Percentiles rank a stretch among this genome's conserved stretches.
These are phyloP conservation scores for Tetramorium alpestre DNA, from an alignment of 1,140 invertebrate genomes.

Conservation along the genomic window DNA sequence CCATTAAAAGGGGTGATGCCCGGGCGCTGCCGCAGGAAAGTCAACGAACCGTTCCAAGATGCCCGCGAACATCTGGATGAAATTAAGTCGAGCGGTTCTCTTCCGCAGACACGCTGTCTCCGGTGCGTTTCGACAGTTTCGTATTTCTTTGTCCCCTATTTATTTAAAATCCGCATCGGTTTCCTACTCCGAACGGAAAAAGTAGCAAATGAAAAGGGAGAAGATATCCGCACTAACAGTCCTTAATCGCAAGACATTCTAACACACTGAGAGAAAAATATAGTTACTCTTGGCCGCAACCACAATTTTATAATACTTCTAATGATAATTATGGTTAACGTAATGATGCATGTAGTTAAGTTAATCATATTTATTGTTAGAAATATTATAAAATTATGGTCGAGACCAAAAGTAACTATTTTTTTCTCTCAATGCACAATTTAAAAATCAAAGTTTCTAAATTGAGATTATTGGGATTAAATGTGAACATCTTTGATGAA, in stretches of 20 bases:
- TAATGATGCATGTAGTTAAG: no score
- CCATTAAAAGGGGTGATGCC: conserved; percentile 64
- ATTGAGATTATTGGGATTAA: not conserved
- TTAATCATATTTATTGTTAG: no score
- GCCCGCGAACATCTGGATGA: conserved; percentile 72
- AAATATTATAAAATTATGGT: no score
- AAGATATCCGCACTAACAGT: not conserved
- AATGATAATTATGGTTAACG: no score
- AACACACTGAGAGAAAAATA: not conserved
- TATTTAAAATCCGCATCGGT: conserved; percentile 30
- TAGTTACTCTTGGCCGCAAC: no score
- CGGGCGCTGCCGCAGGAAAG: conserved; percentile 60
- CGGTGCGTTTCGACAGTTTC: conserved; percentile 53
- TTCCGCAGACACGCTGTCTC: conserved; percentile 73
- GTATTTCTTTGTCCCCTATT: conserved; percentile 44
- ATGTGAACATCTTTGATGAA: not conserved
- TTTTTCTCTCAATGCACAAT: no score
- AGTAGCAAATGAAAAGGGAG: not conserved
- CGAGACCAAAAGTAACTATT: no score
- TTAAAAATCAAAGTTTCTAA: not conserved
- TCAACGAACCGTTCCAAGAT: conserved; percentile 73
- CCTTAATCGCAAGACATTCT: not conserved
- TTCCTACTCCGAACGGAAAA: conserved; percentile 11
- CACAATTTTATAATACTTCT: no score
- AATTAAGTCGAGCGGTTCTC: conserved; percentile 68